Conservation (phyloP, 2,888 invertebrate species). For the Oeneis ivallda region DNA sequence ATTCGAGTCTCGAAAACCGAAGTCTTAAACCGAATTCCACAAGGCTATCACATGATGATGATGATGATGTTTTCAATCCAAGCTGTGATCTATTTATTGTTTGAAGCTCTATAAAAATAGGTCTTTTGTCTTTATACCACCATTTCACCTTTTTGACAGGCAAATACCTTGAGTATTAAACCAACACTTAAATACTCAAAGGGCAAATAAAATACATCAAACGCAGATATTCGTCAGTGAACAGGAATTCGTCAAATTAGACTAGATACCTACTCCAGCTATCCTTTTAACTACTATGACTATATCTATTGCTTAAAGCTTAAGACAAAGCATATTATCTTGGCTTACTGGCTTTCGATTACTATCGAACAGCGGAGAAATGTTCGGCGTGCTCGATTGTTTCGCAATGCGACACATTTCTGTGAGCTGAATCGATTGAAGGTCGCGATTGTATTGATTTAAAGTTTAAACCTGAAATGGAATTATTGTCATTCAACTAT, state of each 20-base stretch:
- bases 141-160: too few relatives aligned
- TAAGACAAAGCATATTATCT: slow-evolving; percentile 4
- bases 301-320: neutral
- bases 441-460: slow-evolving; percentile 43
- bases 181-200: too few relatives aligned
- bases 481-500: neutral
- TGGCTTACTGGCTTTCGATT: slow-evolving; percentile 14
- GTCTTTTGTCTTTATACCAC: too few relatives aligned
- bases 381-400: slow-evolving; percentile 44
- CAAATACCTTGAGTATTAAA: too few relatives aligned
- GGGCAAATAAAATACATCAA: too few relatives aligned
- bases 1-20: too few relatives aligned
- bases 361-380: slow-evolving; percentile 16
- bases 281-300: neutral
- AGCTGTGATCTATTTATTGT: too few relatives aligned
- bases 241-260: neutral
- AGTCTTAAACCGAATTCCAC: too few relatives aligned
- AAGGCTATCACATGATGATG: too few relatives aligned
- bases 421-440: slow-evolving; percentile 47
- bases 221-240: neutral
- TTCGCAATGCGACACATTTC: slow-evolving; percentile 51
- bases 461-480: neutral
- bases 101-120: too few relatives aligned
- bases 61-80: too few relatives aligned
- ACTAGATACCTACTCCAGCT: too few relatives aligned